Evolutionary conservation across 1,140 invertebrate genomes (phyloP).

Genomic region (Pygmarrhopalites habei): DNA sequence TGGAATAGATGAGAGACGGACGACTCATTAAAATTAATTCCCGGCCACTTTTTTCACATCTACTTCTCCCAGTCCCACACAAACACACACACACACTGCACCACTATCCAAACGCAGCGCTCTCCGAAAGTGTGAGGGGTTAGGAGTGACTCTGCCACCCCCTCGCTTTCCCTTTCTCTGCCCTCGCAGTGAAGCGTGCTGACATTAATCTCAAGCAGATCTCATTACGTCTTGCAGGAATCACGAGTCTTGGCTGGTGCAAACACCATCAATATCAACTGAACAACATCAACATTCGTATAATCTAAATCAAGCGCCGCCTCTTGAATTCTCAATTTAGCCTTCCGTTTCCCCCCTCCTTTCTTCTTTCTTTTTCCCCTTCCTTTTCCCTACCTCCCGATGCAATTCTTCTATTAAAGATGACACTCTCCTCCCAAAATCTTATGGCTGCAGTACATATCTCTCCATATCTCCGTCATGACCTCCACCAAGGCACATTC

Average conservation of each 20-base stretch:
- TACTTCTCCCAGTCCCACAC: not conserved
- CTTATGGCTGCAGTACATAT: too few relatives aligned
- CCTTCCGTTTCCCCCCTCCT: not conserved
- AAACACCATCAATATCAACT: not conserved
- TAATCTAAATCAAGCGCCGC: not conserved
- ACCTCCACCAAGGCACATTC: too few relatives aligned
- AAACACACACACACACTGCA: too few relatives aligned
- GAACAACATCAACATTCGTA: not conserved
- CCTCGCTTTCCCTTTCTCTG: too few relatives aligned
- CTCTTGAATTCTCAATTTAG: too few relatives aligned
- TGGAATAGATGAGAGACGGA: not conserved
- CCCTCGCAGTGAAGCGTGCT: not conserved
- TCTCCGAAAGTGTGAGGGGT: too few relatives aligned
- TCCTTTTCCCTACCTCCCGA: too few relatives aligned
- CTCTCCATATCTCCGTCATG: too few relatives aligned
- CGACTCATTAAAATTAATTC: not conserved
- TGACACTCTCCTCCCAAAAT: too few relatives aligned
- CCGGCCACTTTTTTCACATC: not conserved
- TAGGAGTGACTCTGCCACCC: too few relatives aligned
- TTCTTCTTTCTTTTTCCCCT: not conserved
- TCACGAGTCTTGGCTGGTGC: not conserved
- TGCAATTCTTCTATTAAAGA: too few relatives aligned
- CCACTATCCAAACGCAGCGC: too few relatives aligned
- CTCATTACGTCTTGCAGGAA: not conserved
- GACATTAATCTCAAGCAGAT: not conserved